Base-by-base conservation (phyloP, 2,113 vertebrate species). In the Aptenodytes forsteri region DNA sequence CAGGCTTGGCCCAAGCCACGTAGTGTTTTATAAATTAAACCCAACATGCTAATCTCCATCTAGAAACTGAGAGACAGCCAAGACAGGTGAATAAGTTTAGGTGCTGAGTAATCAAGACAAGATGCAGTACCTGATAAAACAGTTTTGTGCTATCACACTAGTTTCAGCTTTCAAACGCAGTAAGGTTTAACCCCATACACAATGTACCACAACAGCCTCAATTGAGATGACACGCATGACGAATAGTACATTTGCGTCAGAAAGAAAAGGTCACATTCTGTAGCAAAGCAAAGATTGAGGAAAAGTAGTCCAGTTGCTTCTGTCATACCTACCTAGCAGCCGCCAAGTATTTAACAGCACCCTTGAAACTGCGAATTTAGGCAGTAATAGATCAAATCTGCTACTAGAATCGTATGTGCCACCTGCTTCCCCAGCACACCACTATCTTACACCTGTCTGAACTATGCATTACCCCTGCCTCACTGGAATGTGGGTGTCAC, bases 91-190 rank as follows among this genome's bases (percentile, higher is more conserved):
- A 40, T 54, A 76, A 86, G 67, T 80, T 83, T 25, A 90, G 64
- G 72, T 96, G 97, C 92, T 93, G 92, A 94, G 82, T 89, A 93
- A 94, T 88, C 50, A 93, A 38, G 88, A 66, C 55, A 83, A 88
- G 92, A 58, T 34, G 64, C 92, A 90, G 72, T 23, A 71, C 47
- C 86, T 86, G 72, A 90, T 89, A 89, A 82, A 87, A 73, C 38
- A 73, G 59, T 81, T 93, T 50, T 70, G 64, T 0, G 1, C 12
- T 77, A 75, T 71, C 80, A 70, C 50, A 64, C 50, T 29, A n/a
- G 79, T 81, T 86, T 94, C 95, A 87, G 67, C 88, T 95, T 95
- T 88, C 92, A 81, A 58, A 71, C 26, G 7, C 64, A 34, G 23
- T 54, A 29, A 89, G 54, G 79, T 38, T 96, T 85, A 96, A 82